Evolutionary conservation across 2,888 invertebrate genomes (phyloP), one percentile per base, ranked within the genome.

Genomic region (Chrysolina haemoptera): DNA sequence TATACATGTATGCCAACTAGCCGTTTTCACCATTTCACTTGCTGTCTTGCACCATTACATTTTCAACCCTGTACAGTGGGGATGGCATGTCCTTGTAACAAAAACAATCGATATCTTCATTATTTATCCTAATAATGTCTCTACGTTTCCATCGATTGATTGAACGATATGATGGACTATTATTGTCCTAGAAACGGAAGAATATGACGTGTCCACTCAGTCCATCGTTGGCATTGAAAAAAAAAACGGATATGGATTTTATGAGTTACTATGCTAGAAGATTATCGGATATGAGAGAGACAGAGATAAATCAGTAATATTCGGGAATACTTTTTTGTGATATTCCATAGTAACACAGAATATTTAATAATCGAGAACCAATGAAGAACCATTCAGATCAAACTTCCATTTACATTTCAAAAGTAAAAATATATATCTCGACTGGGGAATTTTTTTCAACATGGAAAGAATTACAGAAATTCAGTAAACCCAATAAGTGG

Each of bases 61-160:
- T 20, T 20, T 53, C 1, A 11, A 11, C 53, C 18, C 20, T 53
- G 53, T 53, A 20, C 53, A 35, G n/a, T n/a, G 8, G n/a, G 27
- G 2, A 27, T 27, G 14, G 10, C 18, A 9, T 8, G n/a, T 59
- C 27, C 59, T n/a, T 59, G 14, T 9, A 5, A 59, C 12, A n/a
- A 55, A n/a, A 59, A 10, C 59, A 9, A 27, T 35, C 59, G 35
- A 59, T 35, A 16, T 59, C 10, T 59, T 59, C n/a, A 59, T 27
- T 59, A 59, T 59, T 59, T n/a, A 59, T 59, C 27, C n/a, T 59
- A n/a, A 59, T 59, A 10, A 10, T 59, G 11, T 59, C 59, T 35
- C 22, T 59, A n/a, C 59, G 22, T 5, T 12, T 14, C 12, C 59
- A 35, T 59, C 59, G 59, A 59, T 59, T 35, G 35, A 59, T 59